phyloP scores from a whole-genome alignment of 2,888 invertebrate genomes.

The Caenorhabditis sp. region DNA sequence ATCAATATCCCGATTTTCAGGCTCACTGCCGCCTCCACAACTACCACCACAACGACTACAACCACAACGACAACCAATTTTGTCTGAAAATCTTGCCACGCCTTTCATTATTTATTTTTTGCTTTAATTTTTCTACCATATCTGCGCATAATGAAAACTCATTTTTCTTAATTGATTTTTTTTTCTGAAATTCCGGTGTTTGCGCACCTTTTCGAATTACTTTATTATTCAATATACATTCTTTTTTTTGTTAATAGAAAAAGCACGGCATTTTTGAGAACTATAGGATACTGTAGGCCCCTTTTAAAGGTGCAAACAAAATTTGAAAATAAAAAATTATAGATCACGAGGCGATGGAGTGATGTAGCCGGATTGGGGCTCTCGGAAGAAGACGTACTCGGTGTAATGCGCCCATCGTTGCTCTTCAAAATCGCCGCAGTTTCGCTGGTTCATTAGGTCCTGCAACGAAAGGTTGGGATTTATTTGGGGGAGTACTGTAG shows the following conservation, averaged over 20 bases:
- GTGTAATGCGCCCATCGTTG: conserved; percentile 99
- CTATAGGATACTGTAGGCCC: neutral
- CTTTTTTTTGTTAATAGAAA: too few species aligned
- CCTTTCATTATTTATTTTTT: too few species aligned
- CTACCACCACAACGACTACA: conserved; percentile 20
- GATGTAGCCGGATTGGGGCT: conserved; percentile 41
- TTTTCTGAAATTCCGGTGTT: too few species aligned
- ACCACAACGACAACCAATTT: conserved; percentile 28
- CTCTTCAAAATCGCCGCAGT: conserved; percentile 91
- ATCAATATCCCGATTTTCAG: conserved; percentile 6
- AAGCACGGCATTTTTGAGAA: neutral
- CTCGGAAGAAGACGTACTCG: conserved; percentile 93
- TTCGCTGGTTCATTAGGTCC: conserved; percentile 68
- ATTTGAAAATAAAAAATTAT: neutral
- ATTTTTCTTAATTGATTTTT: too few species aligned
- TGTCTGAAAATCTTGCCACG: conserved; percentile 23
- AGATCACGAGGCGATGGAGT: conserved; percentile 45
- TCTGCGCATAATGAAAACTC: too few species aligned
- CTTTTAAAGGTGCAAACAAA: neutral
- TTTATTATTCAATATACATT: too few species aligned
- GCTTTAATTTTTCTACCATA: neutral
- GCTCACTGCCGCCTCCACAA: conserved; percentile 14
- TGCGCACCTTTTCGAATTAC: too few species aligned
- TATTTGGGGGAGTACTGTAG: too few species aligned
- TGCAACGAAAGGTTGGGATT: conserved; percentile 16